Base-by-base conservation (phyloP, 2,113 vertebrate genomes). In the Maccullochella peelii region DNA sequence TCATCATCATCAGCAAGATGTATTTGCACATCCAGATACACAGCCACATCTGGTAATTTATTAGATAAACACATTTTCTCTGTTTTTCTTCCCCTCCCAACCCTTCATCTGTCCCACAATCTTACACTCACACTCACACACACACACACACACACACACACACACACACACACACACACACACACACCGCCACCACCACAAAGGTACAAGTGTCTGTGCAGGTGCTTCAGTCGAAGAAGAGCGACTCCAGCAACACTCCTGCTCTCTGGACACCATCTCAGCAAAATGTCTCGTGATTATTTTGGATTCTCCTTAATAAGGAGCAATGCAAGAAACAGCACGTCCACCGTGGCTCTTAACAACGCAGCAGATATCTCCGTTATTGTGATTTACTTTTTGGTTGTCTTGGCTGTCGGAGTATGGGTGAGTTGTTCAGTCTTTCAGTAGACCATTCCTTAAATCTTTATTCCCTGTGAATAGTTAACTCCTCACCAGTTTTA, bases 341-440 rank as follows among this genome's bases (percentile, higher is more conserved):
- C 58, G 0, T 0, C 2, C 38, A 20, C 2, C 0, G 58, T 74
- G 7, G 91, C 78, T 1, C 91, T 99, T 73, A 96, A 96, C 77
- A 99, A 99, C 70, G 0, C 98, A 0, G 97, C 97, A 0, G 98
- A 99, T 87, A 99, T 99, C 89, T 96, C 96, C 0, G 97, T 99
- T 70, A 99, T 99, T 47, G 94, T 98, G 70, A 8, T 98, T 83
- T 99, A 99, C 90, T 99, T 99, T 84, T 0, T 99, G 83, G 79
- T 99, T 18, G 98, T 99, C 67, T 90, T 99, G 92, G 97, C 92
- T 44, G 97, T 99, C 0, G 98, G 98, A 89, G 15, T 99, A 92
- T 97, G 97, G 97, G 98, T 99, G 95, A 82, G 98, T 96, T 57
- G 2, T 16, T 70, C n/a, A 25, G 18, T 59, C 57, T 74, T 73